Evolutionary conservation across 2,888 invertebrate species (phyloP), one percentile per base, ranked within the genome.

Genomic region (Electrophaes corylata): DNA sequence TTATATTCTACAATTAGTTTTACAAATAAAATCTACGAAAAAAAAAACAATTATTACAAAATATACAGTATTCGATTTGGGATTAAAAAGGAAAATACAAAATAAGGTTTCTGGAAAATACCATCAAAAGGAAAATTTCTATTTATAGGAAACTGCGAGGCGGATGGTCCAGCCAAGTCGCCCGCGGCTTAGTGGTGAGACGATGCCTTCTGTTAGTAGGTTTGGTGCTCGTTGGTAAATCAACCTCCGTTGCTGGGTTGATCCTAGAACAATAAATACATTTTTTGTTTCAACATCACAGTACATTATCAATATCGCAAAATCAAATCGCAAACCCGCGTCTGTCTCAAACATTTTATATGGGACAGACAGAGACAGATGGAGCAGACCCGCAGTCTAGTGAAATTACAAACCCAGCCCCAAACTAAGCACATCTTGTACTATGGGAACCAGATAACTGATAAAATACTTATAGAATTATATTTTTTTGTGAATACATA

Each of bases 221-320:
- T 53, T 61, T 50, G 60, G n/a, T 35, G 29, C 47, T 48, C 55
- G 58, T 18, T 26, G 54, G 20, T 52, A 60, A 65, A 78, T 90
- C 90, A 90, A 68, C 90, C 90, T 51, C 90, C 90, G 61, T 88
- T 89, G 69, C 88, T 89, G 18, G 89, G 87, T 71, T 87, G 88
- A 58, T 91, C 90, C 90, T 91, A 74, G 0, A 49, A 67, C 44
- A 58, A 33, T 12, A 0, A 10, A 29, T 12, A 33, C 1, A 12
- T n/a, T 33, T 33, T 33, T 12, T 26, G 23, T 5, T 29, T 11
- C 3, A 12, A 35, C n/a, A n/a, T n/a, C n/a, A n/a, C n/a, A n/a
- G n/a, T n/a, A n/a, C n/a, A n/a, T n/a, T n/a, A n/a, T n/a, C n/a
- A n/a, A n/a, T n/a, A n/a, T n/a, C n/a, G n/a, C n/a, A n/a, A n/a